Evolutionary conservation across 2,113 vertebrate genomes (phyloP), one percentile per base, ranked within the genome.

Genomic region (Dascyllus trimaculatus): DNA sequence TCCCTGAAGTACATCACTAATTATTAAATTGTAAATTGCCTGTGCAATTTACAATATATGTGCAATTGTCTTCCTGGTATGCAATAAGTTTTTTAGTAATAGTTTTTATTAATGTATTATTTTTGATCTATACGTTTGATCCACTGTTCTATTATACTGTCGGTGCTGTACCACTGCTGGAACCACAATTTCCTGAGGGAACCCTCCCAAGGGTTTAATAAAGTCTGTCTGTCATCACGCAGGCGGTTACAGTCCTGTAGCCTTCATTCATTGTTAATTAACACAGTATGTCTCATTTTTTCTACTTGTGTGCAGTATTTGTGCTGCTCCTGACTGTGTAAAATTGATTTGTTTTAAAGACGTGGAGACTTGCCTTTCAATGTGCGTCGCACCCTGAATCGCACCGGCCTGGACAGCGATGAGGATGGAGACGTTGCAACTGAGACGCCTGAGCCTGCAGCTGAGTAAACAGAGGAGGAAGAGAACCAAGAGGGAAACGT

Each of bases 371-470:
- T 91, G 19, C 76, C 92, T 17, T 79, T 89, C 24, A 93, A 84
- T 11, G 26, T 90, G 21, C 78, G 89, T 0, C 91, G 89, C 1
- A 18, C 48, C 15, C 4, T 76, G 21, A 82, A 63, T 38, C 94
- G 94, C 71, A 3, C 80, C 0, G 91, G 90, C 22, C 4, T 78
- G 71, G 95, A 95, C 6, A 93, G 93, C 1, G 95, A 95, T 1
- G 95, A 95, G 49, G 95, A 95, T 0, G 4, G 48, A 17, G 94
- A 93, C 0, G 3, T 26, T 49, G 67, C 61, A 3, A 21, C 64
- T 4, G 93, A 94, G 18, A 29, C 59, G 0, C 8, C 92, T 0
- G 93, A 95, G 26, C 57, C 82, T 35, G 80, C 89, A 15, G 83
- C 91, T 0, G 92, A 95, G 77, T 95, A 79, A 94, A 57, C 8